Evolutionary conservation across 1,140 invertebrate genomes (phyloP), one percentile per base, ranked within the genome.

Genomic region (Hormaphis cornu): DNA sequence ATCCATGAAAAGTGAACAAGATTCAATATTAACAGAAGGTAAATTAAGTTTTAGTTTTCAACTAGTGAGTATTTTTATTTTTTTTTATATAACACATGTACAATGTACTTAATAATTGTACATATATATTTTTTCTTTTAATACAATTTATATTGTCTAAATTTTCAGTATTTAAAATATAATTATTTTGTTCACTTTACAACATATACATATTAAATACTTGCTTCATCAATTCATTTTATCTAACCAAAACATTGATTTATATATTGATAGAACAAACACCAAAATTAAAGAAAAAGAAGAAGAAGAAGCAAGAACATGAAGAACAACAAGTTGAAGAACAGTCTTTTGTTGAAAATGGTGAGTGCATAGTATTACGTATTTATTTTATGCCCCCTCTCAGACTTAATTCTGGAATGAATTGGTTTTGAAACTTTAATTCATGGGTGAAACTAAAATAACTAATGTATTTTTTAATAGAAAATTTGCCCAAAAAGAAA

Each of bases 291-390:
- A 63, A 63, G 12, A 50, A 50, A 24, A 20, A 46, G 42, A 48
- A 63, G 26, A 63, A 63, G 18, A 63, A 63, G 42, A 63, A 63
- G 28, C 9, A n/a, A 46, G 24, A 63, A 46, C 6, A 18, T 46
- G 12, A 48, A 33, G 18, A 46, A 28, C n/a, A 44, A 14, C 2
- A 14, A 20, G 42, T 46, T 7, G 9, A 22, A 46, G n/a, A 30
- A 20, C 26, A 24, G 5, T 1, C 0, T 33, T 1, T 33, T 18
- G 26, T 46, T 63, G 59, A 35, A 46, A 63, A 12, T 46, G 42
- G 42, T 46, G 18, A 46, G 5, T n/a, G 16, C 18, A 46, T 16
- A n/a, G 6, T 12, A 46, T 46, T 46, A 46, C 18, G n/a, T n/a
- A 58, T 40, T 24, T 10, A n/a, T 33, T 2, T 33, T 9, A 33